Evolutionary conservation across 2,797 vertebrate species (phyloP), one percentile per base, ranked within the genome.

Genomic region (Melanotaenia pygmaea): DNA sequence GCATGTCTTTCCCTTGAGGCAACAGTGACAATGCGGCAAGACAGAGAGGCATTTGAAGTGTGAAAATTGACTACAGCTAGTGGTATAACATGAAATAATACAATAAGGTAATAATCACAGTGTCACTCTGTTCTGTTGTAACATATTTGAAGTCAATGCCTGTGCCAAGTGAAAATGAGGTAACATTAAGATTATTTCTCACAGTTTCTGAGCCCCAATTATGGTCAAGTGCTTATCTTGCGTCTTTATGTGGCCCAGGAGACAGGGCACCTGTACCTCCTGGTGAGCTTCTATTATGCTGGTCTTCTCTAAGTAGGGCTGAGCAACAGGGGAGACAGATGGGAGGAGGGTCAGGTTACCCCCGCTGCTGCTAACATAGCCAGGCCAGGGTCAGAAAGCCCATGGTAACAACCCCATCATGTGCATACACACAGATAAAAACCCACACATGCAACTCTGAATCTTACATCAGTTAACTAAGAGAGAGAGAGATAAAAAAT

Each of bases 271-370:
- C 93, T 93, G 92, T 85, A 92, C 86, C 86, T 90, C 91, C 86
- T 74, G 83, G 82, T 82, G 85, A 79, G 88, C 68, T 63, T 83
- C 89, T 85, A 92, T 94, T 93, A 91, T 90, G 81, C 63, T 38
- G 56, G 65, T 76, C 78, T 82, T 64, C 70, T 66, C 43, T 59
- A 72, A 81, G 81, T 80, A 56, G 81, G 65, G 71, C 81, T 61
- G 87, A 93, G 88, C 93, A 95, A 93, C 92, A 93, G 93, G 93
- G 88, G 91, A 92, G 93, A 93, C 95, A 95, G 94, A 95, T 95
- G 95, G 94, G 86, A 92, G 86, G 88, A 88, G 93, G 94, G 89
- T 95, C 93, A 94, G 90, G 93, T 95, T 95, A 94, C 94, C 79
- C 90, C 91, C 91, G 79, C 74, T 80, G 82, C 83, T 88, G 73